Percentiles rank a stretch among this genome's conserved stretches.
These are phyloP conservation scores for Meteorus cinctellus DNA, from an alignment of 2,888 invertebrate species.

Conservation along the genomic window DNA sequence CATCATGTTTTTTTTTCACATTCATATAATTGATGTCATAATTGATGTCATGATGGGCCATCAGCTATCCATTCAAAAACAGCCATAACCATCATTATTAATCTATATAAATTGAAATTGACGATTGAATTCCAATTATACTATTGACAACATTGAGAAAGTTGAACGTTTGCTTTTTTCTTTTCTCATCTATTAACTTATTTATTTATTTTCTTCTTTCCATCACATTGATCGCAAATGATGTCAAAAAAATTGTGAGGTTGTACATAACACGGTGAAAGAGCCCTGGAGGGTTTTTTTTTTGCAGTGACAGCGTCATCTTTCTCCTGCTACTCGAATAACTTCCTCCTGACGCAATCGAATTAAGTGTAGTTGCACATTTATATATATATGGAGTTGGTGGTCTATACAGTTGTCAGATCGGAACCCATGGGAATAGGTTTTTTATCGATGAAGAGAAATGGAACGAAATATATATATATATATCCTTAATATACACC, in stretches of 20 bases:
- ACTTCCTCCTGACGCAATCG: slow-evolving; percentile 24
- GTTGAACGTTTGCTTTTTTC: neutral
- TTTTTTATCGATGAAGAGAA: slow-evolving; percentile 3
- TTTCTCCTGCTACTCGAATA: slow-evolving; percentile 18
- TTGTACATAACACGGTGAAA: neutral
- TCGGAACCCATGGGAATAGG: slow-evolving; percentile 13
- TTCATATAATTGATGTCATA: no score
- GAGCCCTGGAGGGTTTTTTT: neutral
- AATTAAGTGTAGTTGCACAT: slow-evolving; percentile 15
- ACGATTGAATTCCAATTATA: no score
- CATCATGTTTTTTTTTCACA: no score
- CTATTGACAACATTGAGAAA: neutral
- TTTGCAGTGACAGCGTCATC: neutral
- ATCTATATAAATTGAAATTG: no score
- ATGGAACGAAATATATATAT: neutral
- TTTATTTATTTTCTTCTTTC: neutral
- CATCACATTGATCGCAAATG: neutral
- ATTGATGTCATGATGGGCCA: no score
- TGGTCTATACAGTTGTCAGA: neutral
- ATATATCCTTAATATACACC: neutral
- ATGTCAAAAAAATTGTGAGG: neutral
- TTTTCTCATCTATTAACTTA: neutral
- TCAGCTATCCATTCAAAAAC: no score
- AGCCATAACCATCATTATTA: no score
- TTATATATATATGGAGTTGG: neutral